phyloP scores from a whole-genome alignment of 2,888 invertebrate species.

The Netelia melanura region DNA sequence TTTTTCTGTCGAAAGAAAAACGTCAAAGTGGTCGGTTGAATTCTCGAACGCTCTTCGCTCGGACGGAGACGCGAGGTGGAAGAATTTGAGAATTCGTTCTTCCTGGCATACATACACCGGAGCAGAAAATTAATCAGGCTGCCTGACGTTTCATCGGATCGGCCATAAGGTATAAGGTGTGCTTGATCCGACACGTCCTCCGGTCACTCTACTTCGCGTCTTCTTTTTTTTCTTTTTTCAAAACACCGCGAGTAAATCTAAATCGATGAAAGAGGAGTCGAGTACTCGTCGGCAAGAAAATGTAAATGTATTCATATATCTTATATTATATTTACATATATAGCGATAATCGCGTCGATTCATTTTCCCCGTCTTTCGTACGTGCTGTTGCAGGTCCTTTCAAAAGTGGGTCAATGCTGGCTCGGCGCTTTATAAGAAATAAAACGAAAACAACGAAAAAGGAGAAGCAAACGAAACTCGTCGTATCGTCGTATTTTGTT shows the following conservation, averaged over 20 bases:
- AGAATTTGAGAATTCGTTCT: constrained; percentile 16
- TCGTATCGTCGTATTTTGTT: not conserved
- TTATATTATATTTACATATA: no score
- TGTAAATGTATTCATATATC: no score
- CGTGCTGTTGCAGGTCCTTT: constrained; percentile 9
- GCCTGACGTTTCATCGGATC: no score
- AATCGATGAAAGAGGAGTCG: no score
- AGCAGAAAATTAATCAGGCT: not conserved
- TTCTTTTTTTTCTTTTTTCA: no score
- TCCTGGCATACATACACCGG: not conserved
- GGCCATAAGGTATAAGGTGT: no score
- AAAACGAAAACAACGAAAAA: not conserved
- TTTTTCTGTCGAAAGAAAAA: not conserved
- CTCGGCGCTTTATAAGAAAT: constrained; percentile 37
- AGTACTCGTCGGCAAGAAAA: no score
- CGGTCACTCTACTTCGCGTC: no score
- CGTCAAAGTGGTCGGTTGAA: not conserved
- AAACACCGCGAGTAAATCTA: no score
- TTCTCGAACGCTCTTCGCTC: constrained; percentile 3
- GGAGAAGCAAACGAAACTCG: no score
- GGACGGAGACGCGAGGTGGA: not conserved
- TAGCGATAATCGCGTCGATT: not conserved
- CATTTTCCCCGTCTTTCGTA: constrained; percentile 12
- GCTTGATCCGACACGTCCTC: no score
- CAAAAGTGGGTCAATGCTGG: constrained; percentile 58